phyloP scores from a whole-genome alignment of 1,140 invertebrate genomes.

The Cepaea nemoralis region DNA sequence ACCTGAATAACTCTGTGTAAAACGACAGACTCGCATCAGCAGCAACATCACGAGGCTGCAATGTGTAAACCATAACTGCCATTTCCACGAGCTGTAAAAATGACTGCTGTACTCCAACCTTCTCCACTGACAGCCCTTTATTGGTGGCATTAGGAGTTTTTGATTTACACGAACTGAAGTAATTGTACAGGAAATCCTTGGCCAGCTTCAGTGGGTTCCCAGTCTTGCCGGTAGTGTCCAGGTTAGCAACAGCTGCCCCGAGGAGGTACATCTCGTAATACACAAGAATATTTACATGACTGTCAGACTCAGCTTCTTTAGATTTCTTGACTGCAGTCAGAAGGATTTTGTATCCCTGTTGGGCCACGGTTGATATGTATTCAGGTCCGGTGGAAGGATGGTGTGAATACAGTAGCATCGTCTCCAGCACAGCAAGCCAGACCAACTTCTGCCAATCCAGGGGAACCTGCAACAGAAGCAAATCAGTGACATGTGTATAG shows the following conservation, averaged over 20 bases:
- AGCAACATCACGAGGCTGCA: conserved; percentile 1
- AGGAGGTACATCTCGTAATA: background rate
- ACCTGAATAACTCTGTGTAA: background rate
- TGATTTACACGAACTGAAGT: background rate
- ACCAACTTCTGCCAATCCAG: background rate
- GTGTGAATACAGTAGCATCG: background rate
- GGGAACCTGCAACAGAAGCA: background rate
- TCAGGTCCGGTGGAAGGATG: background rate
- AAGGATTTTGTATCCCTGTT: background rate
- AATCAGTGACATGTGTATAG: no score
- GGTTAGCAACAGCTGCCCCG: background rate
- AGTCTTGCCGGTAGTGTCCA: background rate
- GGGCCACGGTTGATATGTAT: background rate
- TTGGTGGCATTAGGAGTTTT: background rate
- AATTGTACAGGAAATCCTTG: background rate
- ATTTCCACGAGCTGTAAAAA: background rate
- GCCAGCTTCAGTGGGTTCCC: background rate
- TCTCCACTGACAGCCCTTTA: background rate
- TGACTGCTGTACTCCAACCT: background rate
- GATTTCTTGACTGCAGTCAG: background rate
- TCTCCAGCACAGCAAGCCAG: background rate
- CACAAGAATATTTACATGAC: background rate
- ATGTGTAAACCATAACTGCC: background rate
- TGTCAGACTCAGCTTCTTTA: background rate
- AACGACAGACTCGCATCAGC: background rate